Percentiles rank a stretch among this genome's conserved stretches.
Conservation (phyloP, 2,888 invertebrate genomes). For the Lumbricus terrestris region DNA sequence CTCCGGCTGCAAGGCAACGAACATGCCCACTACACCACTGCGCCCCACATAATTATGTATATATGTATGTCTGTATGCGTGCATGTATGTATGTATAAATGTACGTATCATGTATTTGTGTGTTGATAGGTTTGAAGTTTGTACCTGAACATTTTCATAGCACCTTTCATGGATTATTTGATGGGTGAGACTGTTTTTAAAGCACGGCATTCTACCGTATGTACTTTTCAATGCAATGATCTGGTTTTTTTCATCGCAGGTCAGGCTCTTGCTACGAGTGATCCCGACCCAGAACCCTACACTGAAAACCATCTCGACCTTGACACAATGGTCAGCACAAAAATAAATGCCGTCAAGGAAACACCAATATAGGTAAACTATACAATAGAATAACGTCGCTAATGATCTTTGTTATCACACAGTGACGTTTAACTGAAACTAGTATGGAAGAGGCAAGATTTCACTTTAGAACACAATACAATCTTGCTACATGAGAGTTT, state of each 20-base stretch:
- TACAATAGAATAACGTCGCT: neutral
- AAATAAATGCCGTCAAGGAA: constrained; percentile 27
- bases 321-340: constrained; percentile 4
- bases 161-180: neutral
- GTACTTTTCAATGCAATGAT: too few species aligned
- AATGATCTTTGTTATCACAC: too few species aligned
- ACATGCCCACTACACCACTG: too few species aligned
- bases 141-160: neutral
- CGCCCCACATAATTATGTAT: too few species aligned
- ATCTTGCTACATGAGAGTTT: too few species aligned
- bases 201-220: too few species aligned
- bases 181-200: neutral
- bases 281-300: constrained; percentile 24
- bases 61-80: neutral
- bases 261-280: constrained; percentile 25
- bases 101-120: too few species aligned
- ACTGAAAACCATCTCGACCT: constrained; percentile 24
- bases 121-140: too few species aligned
- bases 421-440: too few species aligned
- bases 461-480: too few species aligned
- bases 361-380: constrained; percentile 25
- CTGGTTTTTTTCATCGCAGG: constrained; percentile 15
- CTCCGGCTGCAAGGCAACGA: too few species aligned
- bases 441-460: too few species aligned
- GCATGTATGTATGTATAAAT: neutral